Evolutionary conservation across 2,113 vertebrate genomes (phyloP).

Genomic region (Callipepla californica): DNA sequence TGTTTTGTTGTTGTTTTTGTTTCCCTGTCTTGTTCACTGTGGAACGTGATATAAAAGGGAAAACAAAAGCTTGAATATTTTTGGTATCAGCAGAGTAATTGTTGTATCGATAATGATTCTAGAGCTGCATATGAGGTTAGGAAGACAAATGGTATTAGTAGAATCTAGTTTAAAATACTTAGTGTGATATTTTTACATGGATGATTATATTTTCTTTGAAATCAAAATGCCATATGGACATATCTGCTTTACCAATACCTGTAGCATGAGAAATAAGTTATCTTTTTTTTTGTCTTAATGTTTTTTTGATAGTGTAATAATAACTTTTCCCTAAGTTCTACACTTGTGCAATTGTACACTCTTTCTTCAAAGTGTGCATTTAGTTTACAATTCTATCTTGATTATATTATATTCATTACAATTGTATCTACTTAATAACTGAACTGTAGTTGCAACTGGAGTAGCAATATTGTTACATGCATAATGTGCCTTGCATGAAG

Average conservation of each 20-base stretch:
- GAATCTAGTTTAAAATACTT: neutral
- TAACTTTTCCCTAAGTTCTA: neutral
- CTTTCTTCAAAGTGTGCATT: neutral
- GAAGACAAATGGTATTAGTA: neutral
- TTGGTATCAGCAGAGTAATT: constrained; percentile 6
- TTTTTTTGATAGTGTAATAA: neutral
- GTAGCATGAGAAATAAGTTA: neutral
- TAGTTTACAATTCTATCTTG: neutral
- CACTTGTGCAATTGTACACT: neutral
- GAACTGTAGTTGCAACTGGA: neutral
- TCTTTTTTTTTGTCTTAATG: too few relatives aligned
- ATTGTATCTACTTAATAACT: neutral
- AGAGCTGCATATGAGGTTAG: neutral
- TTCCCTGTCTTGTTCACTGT: neutral
- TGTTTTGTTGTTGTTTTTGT: neutral
- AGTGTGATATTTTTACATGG: neutral
- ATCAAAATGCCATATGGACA: neutral
- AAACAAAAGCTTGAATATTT: neutral
- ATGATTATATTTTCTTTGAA: neutral
- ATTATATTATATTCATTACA: neutral
- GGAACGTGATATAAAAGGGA: neutral
- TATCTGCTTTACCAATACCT: neutral
- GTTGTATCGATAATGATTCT: neutral
- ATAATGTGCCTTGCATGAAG: neutral
- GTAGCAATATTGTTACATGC: neutral